These are phyloP conservation scores for Knipowitschia caucasica DNA, from an alignment of 2,797 vertebrate species.

Conservation along the genomic window DNA sequence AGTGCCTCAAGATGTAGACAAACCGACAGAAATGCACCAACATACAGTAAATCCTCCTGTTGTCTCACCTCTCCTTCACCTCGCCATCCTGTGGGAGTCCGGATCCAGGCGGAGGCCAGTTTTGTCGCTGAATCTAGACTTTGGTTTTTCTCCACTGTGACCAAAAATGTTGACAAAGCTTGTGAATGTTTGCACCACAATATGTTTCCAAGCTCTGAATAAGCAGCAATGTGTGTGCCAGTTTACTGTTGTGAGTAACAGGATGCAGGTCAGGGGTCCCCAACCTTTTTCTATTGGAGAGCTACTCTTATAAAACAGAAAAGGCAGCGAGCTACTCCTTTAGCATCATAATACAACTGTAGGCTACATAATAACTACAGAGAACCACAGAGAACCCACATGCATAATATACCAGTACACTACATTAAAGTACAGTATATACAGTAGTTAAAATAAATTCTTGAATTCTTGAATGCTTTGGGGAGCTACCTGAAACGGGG, in stretches of 20 bases:
- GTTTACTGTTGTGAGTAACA: constrained; percentile 11
- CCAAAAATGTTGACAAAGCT: constrained; percentile 45
- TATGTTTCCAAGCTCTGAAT: constrained; percentile 19
- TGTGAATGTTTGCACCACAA: constrained; percentile 41
- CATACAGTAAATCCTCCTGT: constrained; percentile 51
- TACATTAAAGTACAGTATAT: too few relatives aligned
- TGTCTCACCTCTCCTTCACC: constrained; percentile 29
- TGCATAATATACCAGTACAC: too few relatives aligned
- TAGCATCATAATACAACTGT: too few relatives aligned
- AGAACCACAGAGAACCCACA: too few relatives aligned
- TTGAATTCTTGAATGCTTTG: too few relatives aligned
- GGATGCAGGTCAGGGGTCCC: background rate
- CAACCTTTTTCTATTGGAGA: too few relatives aligned
- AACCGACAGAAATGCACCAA: constrained; percentile 12
- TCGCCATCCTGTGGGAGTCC: constrained; percentile 47
- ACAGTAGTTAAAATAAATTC: too few relatives aligned
- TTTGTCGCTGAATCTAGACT: constrained; percentile 42
- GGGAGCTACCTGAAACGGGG: too few relatives aligned
- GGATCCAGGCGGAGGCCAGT: constrained; percentile 39
- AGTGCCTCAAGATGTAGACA: constrained; percentile 24
- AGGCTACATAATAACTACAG: too few relatives aligned
- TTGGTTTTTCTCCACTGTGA: constrained; percentile 45
- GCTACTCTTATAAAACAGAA: too few relatives aligned
- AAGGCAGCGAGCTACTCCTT: too few relatives aligned
- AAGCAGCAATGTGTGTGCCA: constrained; percentile 23